Evolutionary conservation across 2,113 vertebrate species (phyloP).

Genomic region (Pipra filicauda): DNA sequence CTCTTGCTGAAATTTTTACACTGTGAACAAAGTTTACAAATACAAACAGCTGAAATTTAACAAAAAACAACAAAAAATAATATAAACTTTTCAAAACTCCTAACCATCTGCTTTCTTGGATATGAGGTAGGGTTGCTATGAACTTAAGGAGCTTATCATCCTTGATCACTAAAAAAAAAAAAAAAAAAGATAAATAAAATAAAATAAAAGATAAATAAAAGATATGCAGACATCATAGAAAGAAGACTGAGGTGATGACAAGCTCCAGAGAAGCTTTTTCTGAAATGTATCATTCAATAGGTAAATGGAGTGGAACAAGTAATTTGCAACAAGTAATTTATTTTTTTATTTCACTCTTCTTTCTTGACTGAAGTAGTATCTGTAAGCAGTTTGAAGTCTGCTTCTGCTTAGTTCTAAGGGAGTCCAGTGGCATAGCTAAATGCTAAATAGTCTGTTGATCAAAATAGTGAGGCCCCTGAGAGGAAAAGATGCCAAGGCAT

Average conservation of each 20-base stretch:
- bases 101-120: background rate
- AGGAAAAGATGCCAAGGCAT: background rate
- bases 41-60: background rate
- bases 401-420: background rate
- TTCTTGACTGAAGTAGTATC: background rate
- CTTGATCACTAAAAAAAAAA: no score
- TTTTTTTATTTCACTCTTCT: background rate
- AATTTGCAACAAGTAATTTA: background rate
- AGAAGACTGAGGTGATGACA: background rate
- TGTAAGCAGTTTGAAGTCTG: background rate
- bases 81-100: background rate
- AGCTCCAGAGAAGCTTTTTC: background rate
- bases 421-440: background rate
- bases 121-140: background rate
- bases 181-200: no score
- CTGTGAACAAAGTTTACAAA: background rate
- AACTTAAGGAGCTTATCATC: background rate
- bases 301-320: background rate
- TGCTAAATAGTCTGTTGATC: background rate
- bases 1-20: background rate
- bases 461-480: background rate
- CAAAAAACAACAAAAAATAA: background rate
- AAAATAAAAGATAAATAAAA: no score
- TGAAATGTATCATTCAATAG: background rate
- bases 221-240: background rate